phyloP scores from a whole-genome alignment of 2,113 vertebrate genomes.

The Antigone vipio region DNA sequence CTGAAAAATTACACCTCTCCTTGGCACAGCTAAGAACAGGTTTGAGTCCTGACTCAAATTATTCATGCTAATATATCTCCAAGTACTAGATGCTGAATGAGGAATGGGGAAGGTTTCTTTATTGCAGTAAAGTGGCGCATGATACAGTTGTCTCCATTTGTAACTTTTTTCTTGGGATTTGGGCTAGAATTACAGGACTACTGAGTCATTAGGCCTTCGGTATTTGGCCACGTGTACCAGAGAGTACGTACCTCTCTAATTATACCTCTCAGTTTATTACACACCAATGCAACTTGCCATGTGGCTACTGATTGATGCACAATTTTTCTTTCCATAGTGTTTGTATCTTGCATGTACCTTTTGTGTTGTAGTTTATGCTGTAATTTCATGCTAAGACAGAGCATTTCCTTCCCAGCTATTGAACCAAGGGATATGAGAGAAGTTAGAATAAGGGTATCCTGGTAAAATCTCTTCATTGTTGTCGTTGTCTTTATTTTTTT shows the following conservation, averaged over 20 bases:
- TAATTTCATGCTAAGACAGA: background rate
- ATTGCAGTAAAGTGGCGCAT: background rate
- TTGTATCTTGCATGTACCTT: background rate
- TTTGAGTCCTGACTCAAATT: background rate
- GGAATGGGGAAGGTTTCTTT: background rate
- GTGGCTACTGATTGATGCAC: background rate
- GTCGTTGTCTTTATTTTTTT: background rate
- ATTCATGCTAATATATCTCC: accelerated
- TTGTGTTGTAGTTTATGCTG: background rate
- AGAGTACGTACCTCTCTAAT: background rate
- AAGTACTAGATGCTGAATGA: background rate
- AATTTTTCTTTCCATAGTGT: background rate
- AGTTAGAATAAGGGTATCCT: background rate
- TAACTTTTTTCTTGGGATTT: background rate
- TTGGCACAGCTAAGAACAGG: background rate
- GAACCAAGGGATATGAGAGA: background rate
- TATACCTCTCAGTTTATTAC: background rate
- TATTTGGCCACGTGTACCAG: background rate
- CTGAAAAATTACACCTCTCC: background rate
- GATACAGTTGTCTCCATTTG: background rate
- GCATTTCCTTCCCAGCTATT: background rate
- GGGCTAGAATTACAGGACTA: background rate
- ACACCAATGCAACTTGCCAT: background rate
- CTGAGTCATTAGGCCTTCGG: background rate
- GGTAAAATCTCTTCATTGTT: background rate